Base-by-base conservation (phyloP, 2,113 vertebrate genomes). In the Andinoacara biseriatus region DNA sequence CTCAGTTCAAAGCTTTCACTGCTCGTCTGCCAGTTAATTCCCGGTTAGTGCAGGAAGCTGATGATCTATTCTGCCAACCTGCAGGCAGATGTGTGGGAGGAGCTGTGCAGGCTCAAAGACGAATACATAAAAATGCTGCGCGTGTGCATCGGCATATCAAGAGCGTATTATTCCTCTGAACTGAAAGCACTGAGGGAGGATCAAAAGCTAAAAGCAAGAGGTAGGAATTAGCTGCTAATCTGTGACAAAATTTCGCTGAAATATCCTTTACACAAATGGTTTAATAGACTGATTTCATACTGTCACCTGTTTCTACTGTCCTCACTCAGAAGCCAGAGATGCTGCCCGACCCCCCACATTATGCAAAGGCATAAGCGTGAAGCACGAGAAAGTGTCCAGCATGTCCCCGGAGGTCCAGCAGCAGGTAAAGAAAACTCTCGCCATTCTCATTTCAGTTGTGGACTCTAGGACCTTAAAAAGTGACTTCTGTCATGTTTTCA, bases 101-200 rank as follows among this genome's bases (percentile, higher is more conserved):
- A 95, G 38, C 92, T 98, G 87, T 83, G 91, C 86, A 95, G 95
- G 88, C 95, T 97, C 89, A 94, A 97, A 85, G 94, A 96, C 3
- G 93, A 94, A 61, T 99, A 97, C 90, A 90, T 97, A 83, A 97
- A 96, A 90, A 96, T 95, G 52, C 94, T 99, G 31, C 96, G 96
- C 15, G 95, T 95, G 76, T 97, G 97, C 88, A 96, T 99, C 82
- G 95, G 96, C 91, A 96, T 98, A 94, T 98, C 97, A 58, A 98
- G 95, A 94, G 94, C 95, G 3, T 97, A 97, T 92, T 99, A 98
- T 84, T 93, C 96, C 80, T 93, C 96, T 85, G 96, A 99, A 90
- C 94, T 98, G 79, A 97, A 96, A 91, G 96, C 89, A 13, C 96
- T 96, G 90, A 95, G 92, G 85, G 96, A 97, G 90, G 96, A 96